Percentiles rank a stretch among this genome's conserved stretches.
Evolutionary conservation across 1,140 invertebrate species (phyloP).

Genomic region (Pteromalus puparum): DNA sequence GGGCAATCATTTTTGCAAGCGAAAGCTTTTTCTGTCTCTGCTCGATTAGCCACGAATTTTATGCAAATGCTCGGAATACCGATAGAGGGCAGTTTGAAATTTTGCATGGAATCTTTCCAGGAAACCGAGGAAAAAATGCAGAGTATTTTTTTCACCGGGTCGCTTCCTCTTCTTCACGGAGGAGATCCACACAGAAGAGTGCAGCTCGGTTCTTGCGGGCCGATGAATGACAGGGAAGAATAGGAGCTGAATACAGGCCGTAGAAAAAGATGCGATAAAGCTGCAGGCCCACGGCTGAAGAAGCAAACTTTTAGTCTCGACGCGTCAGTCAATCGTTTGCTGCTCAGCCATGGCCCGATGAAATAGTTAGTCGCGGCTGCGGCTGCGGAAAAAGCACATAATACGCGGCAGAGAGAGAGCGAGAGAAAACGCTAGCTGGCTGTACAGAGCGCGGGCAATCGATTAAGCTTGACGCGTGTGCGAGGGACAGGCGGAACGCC

Average conservation of each 20-base stretch:
- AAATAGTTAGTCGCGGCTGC: slow-evolving; percentile 43
- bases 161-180: background rate
- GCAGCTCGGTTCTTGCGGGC: background rate
- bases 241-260: no score
- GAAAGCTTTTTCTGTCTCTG: no score
- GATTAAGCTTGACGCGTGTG: slow-evolving; percentile 46
- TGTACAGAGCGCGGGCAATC: slow-evolving; percentile 32
- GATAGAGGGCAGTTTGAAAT: no score
- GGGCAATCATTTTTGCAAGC: no score
- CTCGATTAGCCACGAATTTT: no score
- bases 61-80: no score
- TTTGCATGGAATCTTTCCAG: no score
- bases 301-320: slow-evolving; percentile 10
- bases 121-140: background rate
- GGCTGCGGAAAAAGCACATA: background rate
- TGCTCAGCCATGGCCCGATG: background rate
- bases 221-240: background rate
- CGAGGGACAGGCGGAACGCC: slow-evolving; percentile 48
- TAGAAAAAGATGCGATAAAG: no score
- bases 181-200: background rate
- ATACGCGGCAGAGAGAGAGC: background rate
- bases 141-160: background rate
- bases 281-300: background rate
- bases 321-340: slow-evolving; percentile 38
- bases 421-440: background rate